Evolutionary conservation across 2,888 invertebrate genomes (phyloP), one percentile per base, ranked within the genome.

Genomic region (Serrognathus titanus): DNA sequence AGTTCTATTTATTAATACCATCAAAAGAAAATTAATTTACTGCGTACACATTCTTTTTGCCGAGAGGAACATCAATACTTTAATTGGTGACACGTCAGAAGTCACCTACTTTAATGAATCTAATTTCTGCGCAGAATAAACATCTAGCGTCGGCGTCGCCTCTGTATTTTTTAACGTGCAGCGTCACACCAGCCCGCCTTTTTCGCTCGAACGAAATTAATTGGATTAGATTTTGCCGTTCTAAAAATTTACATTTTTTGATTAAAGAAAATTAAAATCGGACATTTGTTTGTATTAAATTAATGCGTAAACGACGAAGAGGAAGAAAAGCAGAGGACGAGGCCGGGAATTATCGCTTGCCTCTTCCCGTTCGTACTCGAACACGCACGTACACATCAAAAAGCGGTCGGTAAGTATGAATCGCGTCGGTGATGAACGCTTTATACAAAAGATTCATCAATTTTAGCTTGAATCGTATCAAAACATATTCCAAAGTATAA

Each of bases 401-500:
- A 31, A 31, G 24, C 24, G 24, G 6, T 31, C 24, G 24, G 24
- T 16, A 16, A 16, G 16, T 31, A 31, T 31, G 24, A 31, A 31
- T 31, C 24, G 24, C 41, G 38, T 40, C n/a, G 31, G 24, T 31
- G 24, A 31, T 31, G 43, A 51, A 38, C 36, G 35, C 20, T 39
- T 43, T 46, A 46, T 49, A 61, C 51, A 59, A 62, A 62, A 57
- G 59, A 61, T 59, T 65, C 62, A 66, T 65, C 65, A 66, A 66
- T 65, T 66, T 63, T 61, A 53, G 58, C 59, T 45, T 63, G 66
- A 65, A 66, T 66, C 65, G 65, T 65, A 67, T 66, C 63, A 66
- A 66, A 65, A 67, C 63, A 62, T 64, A 64, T 67, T 65, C 64
- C 62, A 59, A 59, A 59, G 51, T 53, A 63, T 67, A 69, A 71